Evolutionary conservation across 2,113 vertebrate species (phyloP).

Genomic region (Tragelaphus strepsiceros): DNA sequence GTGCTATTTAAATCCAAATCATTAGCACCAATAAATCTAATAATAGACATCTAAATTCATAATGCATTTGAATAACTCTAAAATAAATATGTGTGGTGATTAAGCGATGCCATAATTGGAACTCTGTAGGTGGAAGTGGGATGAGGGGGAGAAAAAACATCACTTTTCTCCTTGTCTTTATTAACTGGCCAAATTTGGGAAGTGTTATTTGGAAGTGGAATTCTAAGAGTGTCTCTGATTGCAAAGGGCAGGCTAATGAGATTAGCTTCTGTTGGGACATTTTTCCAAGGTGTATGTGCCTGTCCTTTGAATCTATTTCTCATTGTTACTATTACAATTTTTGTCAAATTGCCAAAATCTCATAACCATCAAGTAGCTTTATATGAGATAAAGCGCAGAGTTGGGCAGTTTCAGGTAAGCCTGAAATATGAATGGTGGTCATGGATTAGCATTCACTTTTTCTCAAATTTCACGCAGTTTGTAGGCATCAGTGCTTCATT

Average conservation of each 20-base stretch:
- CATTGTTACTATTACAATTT: constrained; percentile 38
- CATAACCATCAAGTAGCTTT: constrained; percentile 1
- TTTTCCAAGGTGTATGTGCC: constrained; percentile 21
- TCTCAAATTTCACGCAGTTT: background rate
- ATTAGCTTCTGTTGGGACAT: constrained; percentile 23
- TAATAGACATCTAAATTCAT: constrained; percentile 67
- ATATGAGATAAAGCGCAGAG: background rate
- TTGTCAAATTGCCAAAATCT: constrained; percentile 48
- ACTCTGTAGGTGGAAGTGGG: constrained; percentile 54
- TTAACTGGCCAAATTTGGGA: background rate
- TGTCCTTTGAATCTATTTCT: constrained; percentile 40
- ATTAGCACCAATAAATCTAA: constrained; percentile 66
- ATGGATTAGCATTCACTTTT: background rate
- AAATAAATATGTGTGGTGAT: constrained; percentile 64
- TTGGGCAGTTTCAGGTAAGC: background rate
- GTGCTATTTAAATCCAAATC: constrained; percentile 58
- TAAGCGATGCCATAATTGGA: constrained; percentile 55
- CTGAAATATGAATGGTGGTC: background rate
- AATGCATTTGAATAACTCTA: constrained; percentile 55
- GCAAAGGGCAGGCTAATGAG: constrained; percentile 35
- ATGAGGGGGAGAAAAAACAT: constrained; percentile 15
- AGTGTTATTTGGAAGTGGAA: constrained; percentile 3
- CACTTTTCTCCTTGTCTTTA: constrained; percentile 40
- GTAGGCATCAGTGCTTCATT: background rate
- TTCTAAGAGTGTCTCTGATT: constrained; percentile 41